phyloP scores from a whole-genome alignment of 2,797 vertebrate genomes.

The Agapornis canus region DNA sequence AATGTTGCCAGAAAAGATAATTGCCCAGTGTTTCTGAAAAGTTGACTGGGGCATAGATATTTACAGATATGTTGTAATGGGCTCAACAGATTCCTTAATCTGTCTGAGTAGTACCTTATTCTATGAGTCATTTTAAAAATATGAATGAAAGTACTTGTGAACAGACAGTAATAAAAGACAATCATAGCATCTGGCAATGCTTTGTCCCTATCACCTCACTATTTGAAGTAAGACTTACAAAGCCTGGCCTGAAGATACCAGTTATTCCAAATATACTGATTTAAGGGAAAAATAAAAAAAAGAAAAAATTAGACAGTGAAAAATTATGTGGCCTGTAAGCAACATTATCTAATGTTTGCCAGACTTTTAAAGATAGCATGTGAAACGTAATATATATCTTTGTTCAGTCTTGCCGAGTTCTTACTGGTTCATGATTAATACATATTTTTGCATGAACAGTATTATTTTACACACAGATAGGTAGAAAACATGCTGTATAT shows the following conservation, averaged over 20 bases:
- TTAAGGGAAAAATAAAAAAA: neutral
- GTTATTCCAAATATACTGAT: neutral
- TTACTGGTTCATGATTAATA: neutral
- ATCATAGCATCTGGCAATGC: neutral
- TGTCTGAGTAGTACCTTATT: neutral
- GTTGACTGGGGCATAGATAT: neutral
- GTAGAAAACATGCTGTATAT: neutral
- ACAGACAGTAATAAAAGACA: neutral
- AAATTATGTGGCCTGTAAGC: neutral
- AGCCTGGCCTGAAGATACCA: neutral
- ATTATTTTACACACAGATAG: neutral
- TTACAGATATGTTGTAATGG: neutral
- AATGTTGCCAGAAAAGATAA: neutral
- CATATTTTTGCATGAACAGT: neutral
- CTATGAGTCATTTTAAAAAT: neutral
- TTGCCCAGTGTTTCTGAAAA: neutral
- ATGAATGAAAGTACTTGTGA: neutral
- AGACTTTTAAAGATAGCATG: neutral
- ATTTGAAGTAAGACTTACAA: neutral
- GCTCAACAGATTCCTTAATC: neutral
- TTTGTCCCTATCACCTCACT: neutral
- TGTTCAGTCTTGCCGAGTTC: neutral
- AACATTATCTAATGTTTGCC: neutral
- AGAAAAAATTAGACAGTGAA: neutral
- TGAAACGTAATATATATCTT: fast-evolving